phyloP scores from a whole-genome alignment of 2,888 invertebrate genomes.

The Cryptocephalus moraei region DNA sequence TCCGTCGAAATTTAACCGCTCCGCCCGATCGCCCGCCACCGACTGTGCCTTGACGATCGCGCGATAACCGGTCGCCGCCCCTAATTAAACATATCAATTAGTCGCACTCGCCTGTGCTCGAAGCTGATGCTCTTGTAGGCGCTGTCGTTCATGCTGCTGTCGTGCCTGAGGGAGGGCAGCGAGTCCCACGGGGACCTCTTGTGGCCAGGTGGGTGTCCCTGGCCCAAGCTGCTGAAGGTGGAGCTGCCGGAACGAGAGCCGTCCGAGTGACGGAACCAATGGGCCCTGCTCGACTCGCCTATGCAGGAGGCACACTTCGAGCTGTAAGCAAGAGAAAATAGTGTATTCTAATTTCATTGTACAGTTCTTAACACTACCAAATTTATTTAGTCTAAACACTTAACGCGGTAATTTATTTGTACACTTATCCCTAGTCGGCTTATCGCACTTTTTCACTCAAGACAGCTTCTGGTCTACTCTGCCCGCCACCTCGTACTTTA shows the following conservation, averaged over 20 bases:
- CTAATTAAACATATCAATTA: too few relatives aligned
- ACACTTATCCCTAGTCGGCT: too few relatives aligned
- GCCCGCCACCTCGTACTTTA: too few relatives aligned
- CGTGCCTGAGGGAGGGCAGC: constrained; percentile 72
- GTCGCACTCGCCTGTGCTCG: constrained; percentile 61
- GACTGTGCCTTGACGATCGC: not conserved
- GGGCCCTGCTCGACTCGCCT: constrained; percentile 79
- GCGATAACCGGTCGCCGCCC: not conserved
- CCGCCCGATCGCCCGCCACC: too few relatives aligned
- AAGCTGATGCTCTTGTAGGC: constrained; percentile 78
- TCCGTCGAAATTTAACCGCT: too few relatives aligned
- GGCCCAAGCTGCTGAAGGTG: constrained; percentile 51
- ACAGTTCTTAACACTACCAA: too few relatives aligned
- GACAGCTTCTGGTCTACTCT: too few relatives aligned
- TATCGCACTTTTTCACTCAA: too few relatives aligned
- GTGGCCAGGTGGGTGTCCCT: constrained; percentile 40
- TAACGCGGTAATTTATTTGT: too few relatives aligned
- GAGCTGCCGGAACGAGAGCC: constrained; percentile 75
- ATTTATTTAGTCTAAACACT: too few relatives aligned
- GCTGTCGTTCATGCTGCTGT: constrained; percentile 77
- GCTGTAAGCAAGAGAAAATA: constrained; percentile 15
- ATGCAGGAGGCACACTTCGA: constrained; percentile 76
- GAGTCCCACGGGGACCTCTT: constrained; percentile 84
- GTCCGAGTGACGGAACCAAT: constrained; percentile 85
- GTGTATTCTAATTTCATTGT: not conserved